These are phyloP conservation scores for Rhinolophus sinicus DNA, from an alignment of 2,113 vertebrate genomes.

Conservation along the genomic window DNA sequence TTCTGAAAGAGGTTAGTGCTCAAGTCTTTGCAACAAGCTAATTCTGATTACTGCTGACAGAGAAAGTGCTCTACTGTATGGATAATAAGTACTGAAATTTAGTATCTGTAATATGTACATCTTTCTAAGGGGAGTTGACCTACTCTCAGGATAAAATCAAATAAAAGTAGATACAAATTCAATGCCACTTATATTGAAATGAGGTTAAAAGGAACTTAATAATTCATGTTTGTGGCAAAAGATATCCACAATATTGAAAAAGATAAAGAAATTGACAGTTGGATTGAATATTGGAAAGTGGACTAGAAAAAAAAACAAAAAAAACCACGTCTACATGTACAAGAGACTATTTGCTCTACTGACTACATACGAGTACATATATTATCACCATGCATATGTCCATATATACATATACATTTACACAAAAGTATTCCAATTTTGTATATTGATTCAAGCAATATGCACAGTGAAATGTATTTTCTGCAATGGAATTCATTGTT, in stretches of 20 bases:
- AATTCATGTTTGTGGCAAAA: not conserved
- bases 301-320: not conserved
- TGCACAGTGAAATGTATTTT: not conserved
- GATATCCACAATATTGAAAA: not conserved
- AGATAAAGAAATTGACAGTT: not conserved
- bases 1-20: constrained; percentile 49
- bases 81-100: constrained; percentile 51
- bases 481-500: not conserved
- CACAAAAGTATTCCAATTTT: not conserved
- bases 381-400: not conserved
- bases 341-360: not conserved
- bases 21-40: constrained; percentile 43
- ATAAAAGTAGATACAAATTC: constrained; percentile 19
- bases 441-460: not conserved
- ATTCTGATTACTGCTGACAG: not conserved
- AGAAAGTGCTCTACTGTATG: not conserved
- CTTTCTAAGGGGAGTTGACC: constrained; percentile 36
- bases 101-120: not conserved
- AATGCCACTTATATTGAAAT: not conserved
- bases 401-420: not conserved
- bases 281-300: not conserved
- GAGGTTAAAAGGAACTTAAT: not conserved
- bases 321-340: not conserved
- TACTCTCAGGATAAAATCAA: constrained; percentile 27
- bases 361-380: not conserved